Percentiles rank a stretch among this genome's conserved stretches.
phyloP scores from a whole-genome alignment of 64 coral and sea anemone species.

The Stichodactyla helianthus region DNA sequence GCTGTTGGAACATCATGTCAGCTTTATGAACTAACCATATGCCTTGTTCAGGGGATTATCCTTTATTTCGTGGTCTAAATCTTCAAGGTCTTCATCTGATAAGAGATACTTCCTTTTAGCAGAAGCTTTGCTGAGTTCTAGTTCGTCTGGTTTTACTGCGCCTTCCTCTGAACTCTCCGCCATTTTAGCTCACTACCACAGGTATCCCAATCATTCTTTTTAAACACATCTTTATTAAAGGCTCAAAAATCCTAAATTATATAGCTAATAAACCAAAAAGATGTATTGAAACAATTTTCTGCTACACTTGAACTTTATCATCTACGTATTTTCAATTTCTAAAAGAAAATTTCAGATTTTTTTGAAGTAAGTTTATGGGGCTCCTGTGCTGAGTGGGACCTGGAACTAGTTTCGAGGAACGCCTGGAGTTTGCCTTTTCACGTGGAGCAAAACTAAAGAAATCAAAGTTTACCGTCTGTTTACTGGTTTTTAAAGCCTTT shows the following conservation, averaged over 20 bases:
- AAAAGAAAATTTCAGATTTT: neutral
- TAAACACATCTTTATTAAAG: neutral
- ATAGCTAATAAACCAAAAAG: too few relatives aligned
- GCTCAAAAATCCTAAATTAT: too few relatives aligned
- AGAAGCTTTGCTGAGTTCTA: conserved; percentile 41
- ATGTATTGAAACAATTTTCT: too few relatives aligned
- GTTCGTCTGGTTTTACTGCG: neutral
- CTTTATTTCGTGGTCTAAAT: conserved; percentile 49
- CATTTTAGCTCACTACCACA: conserved; percentile 35
- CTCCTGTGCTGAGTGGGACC: neutral
- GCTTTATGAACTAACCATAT: conserved; percentile 39
- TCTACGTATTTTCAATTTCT: too few relatives aligned
- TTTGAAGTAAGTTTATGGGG: neutral
- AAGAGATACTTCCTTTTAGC: conserved; percentile 80
- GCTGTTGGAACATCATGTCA: neutral
- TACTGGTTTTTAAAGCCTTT: neutral
- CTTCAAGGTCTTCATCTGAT: conserved; percentile 66
- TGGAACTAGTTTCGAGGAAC: neutral
- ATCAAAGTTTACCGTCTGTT: neutral
- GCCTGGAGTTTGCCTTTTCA: conserved; percentile 6
- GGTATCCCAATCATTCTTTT: neutral
- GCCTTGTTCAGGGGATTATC: conserved; percentile 77
- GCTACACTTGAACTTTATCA: too few relatives aligned
- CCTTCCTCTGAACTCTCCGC: conserved; percentile 26
- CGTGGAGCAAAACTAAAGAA: conserved; percentile 15